Percentiles rank a stretch among this genome's conserved stretches.
phyloP scores from a whole-genome alignment of 2,797 vertebrate genomes.

The Halcyon badia region DNA sequence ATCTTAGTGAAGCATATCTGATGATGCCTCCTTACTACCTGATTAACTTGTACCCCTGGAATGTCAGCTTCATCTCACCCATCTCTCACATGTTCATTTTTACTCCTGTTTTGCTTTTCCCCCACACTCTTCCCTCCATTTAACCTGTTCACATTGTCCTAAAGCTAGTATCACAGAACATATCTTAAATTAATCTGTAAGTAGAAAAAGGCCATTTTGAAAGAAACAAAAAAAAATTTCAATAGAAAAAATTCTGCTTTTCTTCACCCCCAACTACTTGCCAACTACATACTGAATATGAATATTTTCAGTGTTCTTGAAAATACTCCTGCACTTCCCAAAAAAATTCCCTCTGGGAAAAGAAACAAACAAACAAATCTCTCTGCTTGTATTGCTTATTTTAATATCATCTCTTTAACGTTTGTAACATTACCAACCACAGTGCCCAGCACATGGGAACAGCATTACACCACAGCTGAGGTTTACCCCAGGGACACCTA shows the following conservation, averaged over 20 bases:
- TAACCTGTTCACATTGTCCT: not conserved
- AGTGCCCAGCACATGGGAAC: not conserved
- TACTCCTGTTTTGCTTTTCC: not conserved
- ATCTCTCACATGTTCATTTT: not conserved
- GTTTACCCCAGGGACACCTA: not conserved
- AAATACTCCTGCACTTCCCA: not conserved
- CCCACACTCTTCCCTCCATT: not conserved
- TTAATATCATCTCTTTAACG: not conserved
- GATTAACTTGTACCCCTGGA: not conserved
- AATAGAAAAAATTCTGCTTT: not conserved
- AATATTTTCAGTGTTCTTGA: not conserved
- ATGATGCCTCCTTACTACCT: fast-evolving
- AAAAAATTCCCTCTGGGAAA: not conserved
- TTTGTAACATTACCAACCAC: not conserved
- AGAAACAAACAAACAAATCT: not conserved
- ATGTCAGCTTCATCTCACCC: not conserved
- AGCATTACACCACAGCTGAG: not conserved
- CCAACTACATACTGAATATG: not conserved
- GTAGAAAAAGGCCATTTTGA: not conserved
- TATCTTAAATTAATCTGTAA: not conserved
- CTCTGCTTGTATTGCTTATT: not conserved
- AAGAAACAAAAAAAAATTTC: not conserved
- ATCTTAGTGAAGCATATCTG: not conserved
- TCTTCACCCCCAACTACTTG: not conserved
- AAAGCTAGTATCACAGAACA: not conserved